Conservation (phyloP, 2,797 vertebrate genomes). For the Gobio occitaniae region DNA sequence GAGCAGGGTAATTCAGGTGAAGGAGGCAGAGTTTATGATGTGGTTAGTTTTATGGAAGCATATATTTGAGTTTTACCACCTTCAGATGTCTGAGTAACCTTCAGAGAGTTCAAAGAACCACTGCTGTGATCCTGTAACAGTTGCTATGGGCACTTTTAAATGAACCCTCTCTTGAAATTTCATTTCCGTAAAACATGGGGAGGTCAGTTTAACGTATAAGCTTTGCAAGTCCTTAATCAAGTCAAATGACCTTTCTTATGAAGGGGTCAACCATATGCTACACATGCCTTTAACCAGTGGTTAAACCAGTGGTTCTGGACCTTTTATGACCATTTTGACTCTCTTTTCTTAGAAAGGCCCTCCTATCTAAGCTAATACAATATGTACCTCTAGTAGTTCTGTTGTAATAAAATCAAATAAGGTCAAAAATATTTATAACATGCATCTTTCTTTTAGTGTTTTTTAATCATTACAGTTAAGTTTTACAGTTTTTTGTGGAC, state of each 20-base stretch:
- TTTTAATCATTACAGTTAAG: not conserved
- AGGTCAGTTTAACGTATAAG: constrained; percentile 9
- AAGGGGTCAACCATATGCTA: not conserved
- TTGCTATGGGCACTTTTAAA: constrained; percentile 23
- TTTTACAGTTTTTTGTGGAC: too few relatives aligned
- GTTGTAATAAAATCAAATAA: not conserved
- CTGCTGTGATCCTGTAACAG: constrained; percentile 8
- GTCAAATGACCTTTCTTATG: not conserved
- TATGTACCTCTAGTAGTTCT: not conserved
- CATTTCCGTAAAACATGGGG: constrained; percentile 20
- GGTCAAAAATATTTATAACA: not conserved
- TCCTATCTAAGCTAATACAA: not conserved
- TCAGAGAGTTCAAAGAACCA: constrained; percentile 41
- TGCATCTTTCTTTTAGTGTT: not conserved
- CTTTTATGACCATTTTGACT: not conserved
- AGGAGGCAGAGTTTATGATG: constrained; percentile 31
- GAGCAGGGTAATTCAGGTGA: constrained; percentile 34
- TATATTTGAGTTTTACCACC: constrained; percentile 36
- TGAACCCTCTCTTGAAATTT: constrained; percentile 16
- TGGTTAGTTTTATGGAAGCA: constrained; percentile 43
- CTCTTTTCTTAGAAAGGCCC: not conserved
- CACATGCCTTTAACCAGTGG: not conserved
- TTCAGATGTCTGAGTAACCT: constrained; percentile 43
- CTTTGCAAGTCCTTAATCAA: not conserved
- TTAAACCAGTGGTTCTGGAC: not conserved